Base-by-base conservation (phyloP, 2,888 invertebrate genomes). In the Lepetodrilus schrolli region DNA sequence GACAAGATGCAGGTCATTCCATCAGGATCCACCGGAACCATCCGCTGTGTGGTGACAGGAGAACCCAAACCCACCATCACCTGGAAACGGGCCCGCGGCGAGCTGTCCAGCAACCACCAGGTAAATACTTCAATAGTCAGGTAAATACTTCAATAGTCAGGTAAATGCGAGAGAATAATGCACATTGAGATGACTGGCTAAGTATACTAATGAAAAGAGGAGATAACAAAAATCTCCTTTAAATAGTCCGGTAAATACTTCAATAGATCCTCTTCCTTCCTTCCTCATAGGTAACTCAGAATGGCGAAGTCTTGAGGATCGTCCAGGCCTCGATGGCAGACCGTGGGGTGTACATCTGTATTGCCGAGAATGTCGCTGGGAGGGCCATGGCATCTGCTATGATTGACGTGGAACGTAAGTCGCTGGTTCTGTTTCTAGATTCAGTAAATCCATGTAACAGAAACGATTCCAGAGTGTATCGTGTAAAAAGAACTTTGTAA, bases 271-370 rank as follows among this genome's bases (percentile, higher is more conserved):
- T n/a, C n/a, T n/a, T n/a, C n/a, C n/a, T n/a, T n/a, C n/a, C n/a
- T n/a, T n/a, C n/a, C n/a, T n/a, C n/a, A n/a, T 72, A 89, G 89
- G 82, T 86, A 1, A 68, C 26, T n/a, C 38, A 47, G 21, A 80
- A 80, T 66, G 87, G 88, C 13, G 86, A 87, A 36, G 77, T 84
- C 3, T 75, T 89, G 70, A 80, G 90, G 36, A 88, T 89, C 70
- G 84, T 84, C 7, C 82, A 87, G 34, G 89, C 89, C 1, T 83
- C 82, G 23, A 82, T 88, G 13, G 92, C 86, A 4, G 97, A 98
- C 90, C 92, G 95, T 70, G 98, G 97, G 13, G 93, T 95, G 66
- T 98, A 97, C 87, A 91, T 95, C 7, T 98, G 98, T 86, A 93
- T 93, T 17, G 96, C 94, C 0, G 94, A 94, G 72, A 91, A 92